Evolutionary conservation across 2,113 vertebrate species (phyloP).

Genomic region (Ursus arctos): DNA sequence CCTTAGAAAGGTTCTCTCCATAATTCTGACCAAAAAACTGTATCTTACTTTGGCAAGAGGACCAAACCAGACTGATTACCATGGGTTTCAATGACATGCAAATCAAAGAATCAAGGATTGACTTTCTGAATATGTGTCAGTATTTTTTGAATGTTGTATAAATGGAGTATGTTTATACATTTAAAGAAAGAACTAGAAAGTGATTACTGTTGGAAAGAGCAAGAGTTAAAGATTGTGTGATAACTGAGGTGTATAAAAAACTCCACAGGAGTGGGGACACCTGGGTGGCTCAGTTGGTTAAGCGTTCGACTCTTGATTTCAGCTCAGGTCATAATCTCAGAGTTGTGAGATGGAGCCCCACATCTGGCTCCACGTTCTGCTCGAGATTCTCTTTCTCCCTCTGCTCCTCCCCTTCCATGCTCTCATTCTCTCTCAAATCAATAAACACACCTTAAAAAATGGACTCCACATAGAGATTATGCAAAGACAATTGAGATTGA

Average conservation of each 20-base stretch:
- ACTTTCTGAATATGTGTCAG: background rate
- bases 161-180: background rate
- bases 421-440: too few relatives aligned
- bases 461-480: background rate
- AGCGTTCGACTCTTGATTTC: background rate
- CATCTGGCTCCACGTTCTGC: background rate
- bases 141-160: background rate
- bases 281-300: background rate
- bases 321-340: background rate
- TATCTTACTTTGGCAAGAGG: background rate
- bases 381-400: background rate
- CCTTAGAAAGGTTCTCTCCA: background rate
- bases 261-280: background rate
- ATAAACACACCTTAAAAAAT: background rate
- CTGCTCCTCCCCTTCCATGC: too few relatives aligned
- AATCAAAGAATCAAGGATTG: background rate
- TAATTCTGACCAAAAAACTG: background rate
- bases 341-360: background rate
- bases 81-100: background rate
- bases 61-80: background rate
- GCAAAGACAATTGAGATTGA: background rate
- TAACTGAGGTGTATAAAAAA: background rate
- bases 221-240: background rate
- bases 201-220: background rate
- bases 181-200: background rate